Conservation (phyloP, 2,797 vertebrate species). For the Streptopelia turtur region DNA sequence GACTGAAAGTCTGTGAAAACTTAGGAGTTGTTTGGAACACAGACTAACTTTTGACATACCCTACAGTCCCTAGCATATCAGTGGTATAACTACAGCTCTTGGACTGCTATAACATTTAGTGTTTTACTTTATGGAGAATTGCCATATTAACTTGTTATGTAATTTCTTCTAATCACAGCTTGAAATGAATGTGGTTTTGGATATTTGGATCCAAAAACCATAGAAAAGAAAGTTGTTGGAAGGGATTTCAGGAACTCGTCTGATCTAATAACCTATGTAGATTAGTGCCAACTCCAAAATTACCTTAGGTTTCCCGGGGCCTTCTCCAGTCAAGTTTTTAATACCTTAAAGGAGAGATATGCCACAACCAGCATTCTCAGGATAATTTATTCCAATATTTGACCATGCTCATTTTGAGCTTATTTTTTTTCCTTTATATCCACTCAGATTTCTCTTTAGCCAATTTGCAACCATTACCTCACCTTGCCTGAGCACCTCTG, state of each 20-base stretch:
- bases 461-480: background rate
- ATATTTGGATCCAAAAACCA: background rate
- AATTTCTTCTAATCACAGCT: background rate
- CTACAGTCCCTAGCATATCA: background rate
- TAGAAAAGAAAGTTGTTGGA: background rate
- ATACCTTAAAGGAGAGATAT: background rate
- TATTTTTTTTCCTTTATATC: background rate
- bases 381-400: background rate
- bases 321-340: background rate
- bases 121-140: background rate
- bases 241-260: background rate
- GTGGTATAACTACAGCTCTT: background rate
- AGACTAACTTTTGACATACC: background rate
- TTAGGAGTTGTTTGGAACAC: background rate
- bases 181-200: background rate
- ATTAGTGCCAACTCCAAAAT: slow-evolving; percentile 1
- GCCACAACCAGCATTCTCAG: background rate
- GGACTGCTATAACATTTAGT: background rate
- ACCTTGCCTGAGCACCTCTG: background rate
- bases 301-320: background rate
- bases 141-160: background rate
- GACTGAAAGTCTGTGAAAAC: background rate
- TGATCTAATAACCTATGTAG: background rate
- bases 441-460: background rate
- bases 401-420: background rate